Percentiles rank a stretch among this genome's conserved stretches.
Evolutionary conservation across 64 coral and sea anemone genomes (phyloP).

Genomic region (Pocillopora verrucosa): DNA sequence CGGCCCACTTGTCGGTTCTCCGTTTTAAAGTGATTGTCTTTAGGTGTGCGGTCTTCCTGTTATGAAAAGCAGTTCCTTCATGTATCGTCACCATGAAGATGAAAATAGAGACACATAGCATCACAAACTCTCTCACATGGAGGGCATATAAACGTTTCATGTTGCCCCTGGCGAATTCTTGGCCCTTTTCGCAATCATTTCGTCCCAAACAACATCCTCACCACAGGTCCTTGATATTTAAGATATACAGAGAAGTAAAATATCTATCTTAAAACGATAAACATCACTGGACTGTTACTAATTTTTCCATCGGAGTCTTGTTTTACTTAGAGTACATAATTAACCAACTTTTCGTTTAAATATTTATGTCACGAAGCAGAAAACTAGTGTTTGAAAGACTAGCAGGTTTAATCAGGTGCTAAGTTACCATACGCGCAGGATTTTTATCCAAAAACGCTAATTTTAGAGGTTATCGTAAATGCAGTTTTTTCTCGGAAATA

Average conservation of each 20-base stretch:
- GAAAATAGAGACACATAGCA: neutral
- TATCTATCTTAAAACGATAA: neutral
- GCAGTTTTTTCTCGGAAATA: neutral
- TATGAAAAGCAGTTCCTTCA: neutral
- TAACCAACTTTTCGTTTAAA: neutral
- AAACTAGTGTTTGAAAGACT: neutral
- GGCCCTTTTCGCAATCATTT: neutral
- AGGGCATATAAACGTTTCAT: neutral
- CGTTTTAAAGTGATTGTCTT: neutral
- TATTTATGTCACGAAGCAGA: neutral
- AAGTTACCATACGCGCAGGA: neutral
- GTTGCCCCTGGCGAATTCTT: neutral
- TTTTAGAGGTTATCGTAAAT: neutral
- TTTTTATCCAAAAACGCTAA: neutral
- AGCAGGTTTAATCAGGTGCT: conserved; percentile 8
- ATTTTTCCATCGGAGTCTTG: neutral
- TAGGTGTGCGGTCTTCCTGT: neutral
- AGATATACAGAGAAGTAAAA: neutral
- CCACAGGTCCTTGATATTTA: neutral
- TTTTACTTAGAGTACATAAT: conserved; percentile 19
- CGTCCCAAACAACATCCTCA: neutral
- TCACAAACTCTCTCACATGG: neutral
- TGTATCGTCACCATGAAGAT: neutral
- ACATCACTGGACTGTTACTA: neutral
- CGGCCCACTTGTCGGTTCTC: neutral